Conservation (phyloP, 2,113 vertebrate genomes). For the Cottus gobio region DNA sequence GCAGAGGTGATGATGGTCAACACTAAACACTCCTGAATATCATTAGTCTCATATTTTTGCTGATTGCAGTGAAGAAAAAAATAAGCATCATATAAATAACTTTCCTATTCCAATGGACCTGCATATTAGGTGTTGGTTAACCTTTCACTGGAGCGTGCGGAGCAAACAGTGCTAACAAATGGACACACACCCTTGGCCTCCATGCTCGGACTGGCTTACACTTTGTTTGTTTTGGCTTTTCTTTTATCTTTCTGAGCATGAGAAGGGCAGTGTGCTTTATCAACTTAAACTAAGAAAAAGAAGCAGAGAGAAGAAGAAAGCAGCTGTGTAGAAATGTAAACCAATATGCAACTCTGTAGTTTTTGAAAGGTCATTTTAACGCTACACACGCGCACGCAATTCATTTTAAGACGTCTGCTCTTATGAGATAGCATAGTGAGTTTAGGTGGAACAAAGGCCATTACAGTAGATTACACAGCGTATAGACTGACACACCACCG, state of each 20-base stretch:
- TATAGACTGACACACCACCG: conserved; percentile 22
- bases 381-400: neutral
- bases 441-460: conserved; percentile 20
- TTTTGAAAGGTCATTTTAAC: conserved; percentile 1
- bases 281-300: neutral
- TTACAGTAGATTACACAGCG: conserved; percentile 31
- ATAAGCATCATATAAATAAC: conserved; percentile 40
- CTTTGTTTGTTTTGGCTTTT: conserved; percentile 17
- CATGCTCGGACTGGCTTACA: neutral
- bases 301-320: neutral
- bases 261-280: neutral
- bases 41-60: conserved; percentile 31
- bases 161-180: conserved; percentile 47
- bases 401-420: conserved; percentile 17
- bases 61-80: conserved; percentile 22
- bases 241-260: conserved; percentile 16
- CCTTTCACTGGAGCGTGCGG: conserved; percentile 44
- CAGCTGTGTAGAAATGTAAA: neutral
- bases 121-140: conserved; percentile 52
- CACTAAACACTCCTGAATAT: conserved; percentile 1
- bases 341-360: neutral
- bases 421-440: neutral
- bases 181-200: conserved; percentile 21
- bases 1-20: neutral
- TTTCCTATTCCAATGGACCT: conserved; percentile 16